A percentile compares a stretch with the other conserved stretches of the same genome.
These are phyloP conservation scores for Diorhabda sublineata DNA, from an alignment of 1,140 invertebrate genomes.

Conservation along the genomic window DNA sequence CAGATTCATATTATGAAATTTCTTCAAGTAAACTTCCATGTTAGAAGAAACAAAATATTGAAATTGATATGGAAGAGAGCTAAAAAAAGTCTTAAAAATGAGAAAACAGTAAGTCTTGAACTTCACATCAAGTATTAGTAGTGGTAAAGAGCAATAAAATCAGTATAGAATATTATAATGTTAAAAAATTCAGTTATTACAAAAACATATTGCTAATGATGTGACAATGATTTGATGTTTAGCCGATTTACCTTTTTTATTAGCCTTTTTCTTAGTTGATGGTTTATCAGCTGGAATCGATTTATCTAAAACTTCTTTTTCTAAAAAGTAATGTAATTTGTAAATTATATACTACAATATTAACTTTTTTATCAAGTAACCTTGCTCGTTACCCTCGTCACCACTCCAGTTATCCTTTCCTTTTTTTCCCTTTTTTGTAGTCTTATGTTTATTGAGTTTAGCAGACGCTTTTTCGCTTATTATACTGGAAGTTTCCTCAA, in stretches of 20 bases:
- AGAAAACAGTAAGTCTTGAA: no score
- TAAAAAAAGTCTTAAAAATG: no score
- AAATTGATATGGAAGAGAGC: no score
- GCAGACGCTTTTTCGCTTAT: conserved; percentile 46
- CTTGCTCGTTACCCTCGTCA: conserved; percentile 53
- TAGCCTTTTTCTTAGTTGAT: conserved; percentile 44
- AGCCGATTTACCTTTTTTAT: conserved; percentile 47
- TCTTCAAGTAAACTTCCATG: no score
- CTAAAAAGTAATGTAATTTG: not conserved
- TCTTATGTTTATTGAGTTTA: conserved; percentile 49
- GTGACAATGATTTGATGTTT: no score
- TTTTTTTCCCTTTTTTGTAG: conserved; percentile 47
- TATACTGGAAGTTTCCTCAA: conserved; percentile 45
- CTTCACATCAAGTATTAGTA: no score
- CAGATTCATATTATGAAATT: no score
- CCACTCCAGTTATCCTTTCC: conserved; percentile 54
- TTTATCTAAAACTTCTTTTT: conserved; percentile 2
- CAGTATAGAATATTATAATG: no score
- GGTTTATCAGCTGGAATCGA: conserved; percentile 15
- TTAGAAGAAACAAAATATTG: no score
- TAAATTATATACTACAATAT: not conserved
- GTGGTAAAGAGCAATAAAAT: no score
- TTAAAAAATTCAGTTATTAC: no score
- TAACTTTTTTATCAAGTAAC: conserved; percentile 33
- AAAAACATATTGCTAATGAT: no score